Evolutionary conservation across 1,140 invertebrate species (phyloP).

Genomic region (Lordiphosa collinella): DNA sequence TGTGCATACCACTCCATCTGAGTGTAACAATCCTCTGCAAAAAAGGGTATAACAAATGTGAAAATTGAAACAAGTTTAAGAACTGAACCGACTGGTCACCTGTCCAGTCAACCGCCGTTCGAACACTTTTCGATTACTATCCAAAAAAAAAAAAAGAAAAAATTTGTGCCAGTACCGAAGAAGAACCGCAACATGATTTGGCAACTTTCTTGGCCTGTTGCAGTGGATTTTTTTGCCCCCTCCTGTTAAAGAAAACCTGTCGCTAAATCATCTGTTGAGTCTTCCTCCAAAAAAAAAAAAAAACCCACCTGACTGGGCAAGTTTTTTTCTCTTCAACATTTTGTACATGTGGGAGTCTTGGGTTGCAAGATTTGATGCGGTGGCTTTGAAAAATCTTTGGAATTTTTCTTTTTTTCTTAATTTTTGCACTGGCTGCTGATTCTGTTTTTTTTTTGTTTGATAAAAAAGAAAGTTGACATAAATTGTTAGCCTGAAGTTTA

Average conservation of each 20-base stretch:
- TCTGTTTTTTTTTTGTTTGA: constrained; percentile 73
- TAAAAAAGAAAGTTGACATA: constrained; percentile 76
- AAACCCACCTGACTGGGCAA: constrained; percentile 65
- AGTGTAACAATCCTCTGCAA: too few species aligned
- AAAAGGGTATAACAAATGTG: constrained; percentile 19
- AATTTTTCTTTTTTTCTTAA: constrained; percentile 36
- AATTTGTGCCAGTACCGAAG: constrained; percentile 11
- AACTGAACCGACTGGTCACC: constrained; percentile 67
- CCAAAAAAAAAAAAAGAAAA: constrained; percentile 24
- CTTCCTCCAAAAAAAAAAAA: neutral
- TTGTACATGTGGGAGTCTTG: constrained; percentile 48
- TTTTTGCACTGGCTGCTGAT: constrained; percentile 51
- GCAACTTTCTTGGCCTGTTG: constrained; percentile 64
- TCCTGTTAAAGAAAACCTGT: constrained; percentile 45
- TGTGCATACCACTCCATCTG: neutral
- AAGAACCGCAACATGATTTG: constrained; percentile 54
- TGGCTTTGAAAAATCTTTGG: constrained; percentile 72
- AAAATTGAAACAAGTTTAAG: constrained; percentile 74
- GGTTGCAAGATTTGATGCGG: constrained; percentile 60
- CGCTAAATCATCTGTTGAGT: constrained; percentile 67
- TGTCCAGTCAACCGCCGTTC: constrained; percentile 54
- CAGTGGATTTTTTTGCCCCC: constrained; percentile 17
- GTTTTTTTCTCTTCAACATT: constrained; percentile 22
- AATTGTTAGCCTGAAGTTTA: constrained; percentile 49
- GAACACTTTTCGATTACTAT: constrained; percentile 58